Percentiles rank a stretch among this genome's conserved stretches.
These are phyloP conservation scores for Steinernema khuongi DNA, from an alignment of 1,140 invertebrate species.

Conservation along the genomic window DNA sequence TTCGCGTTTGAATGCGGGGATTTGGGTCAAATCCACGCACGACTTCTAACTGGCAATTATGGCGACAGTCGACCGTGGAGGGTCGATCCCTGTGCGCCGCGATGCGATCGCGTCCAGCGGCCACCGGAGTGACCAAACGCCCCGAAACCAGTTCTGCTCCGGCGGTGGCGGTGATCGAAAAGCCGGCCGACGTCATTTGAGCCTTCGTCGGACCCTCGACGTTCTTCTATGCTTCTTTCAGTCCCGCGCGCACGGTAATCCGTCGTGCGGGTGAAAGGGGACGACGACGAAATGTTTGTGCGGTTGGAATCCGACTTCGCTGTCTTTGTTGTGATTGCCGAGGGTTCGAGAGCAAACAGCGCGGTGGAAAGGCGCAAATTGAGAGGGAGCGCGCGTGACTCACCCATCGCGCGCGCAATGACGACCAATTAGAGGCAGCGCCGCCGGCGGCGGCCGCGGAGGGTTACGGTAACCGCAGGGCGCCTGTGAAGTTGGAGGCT, in stretches of 20 bases:
- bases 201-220: slow-evolving; percentile 13
- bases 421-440: slow-evolving; percentile 1
- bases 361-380: not conserved
- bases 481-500: not conserved
- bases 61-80: too few relatives aligned
- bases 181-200: slow-evolving; percentile 2
- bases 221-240: not conserved
- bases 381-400: not conserved
- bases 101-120: not conserved
- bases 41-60: slow-evolving; percentile 13
- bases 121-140: not conserved
- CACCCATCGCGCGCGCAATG: not conserved
- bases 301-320: not conserved
- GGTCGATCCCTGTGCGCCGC: not conserved
- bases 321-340: slow-evolving; percentile 13
- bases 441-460: too few relatives aligned
- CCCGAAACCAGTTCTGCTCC: not conserved
- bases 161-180: not conserved
- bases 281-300: slow-evolving; percentile 1
- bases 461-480: not conserved
- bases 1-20: slow-evolving; percentile 4
- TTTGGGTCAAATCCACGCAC: slow-evolving; percentile 10
- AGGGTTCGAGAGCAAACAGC: slow-evolving; percentile 14
- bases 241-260: not conserved
- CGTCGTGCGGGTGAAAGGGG: not conserved